Conservation (phyloP, 2,113 vertebrate species). For the Paradoxurus hermaphroditus region DNA sequence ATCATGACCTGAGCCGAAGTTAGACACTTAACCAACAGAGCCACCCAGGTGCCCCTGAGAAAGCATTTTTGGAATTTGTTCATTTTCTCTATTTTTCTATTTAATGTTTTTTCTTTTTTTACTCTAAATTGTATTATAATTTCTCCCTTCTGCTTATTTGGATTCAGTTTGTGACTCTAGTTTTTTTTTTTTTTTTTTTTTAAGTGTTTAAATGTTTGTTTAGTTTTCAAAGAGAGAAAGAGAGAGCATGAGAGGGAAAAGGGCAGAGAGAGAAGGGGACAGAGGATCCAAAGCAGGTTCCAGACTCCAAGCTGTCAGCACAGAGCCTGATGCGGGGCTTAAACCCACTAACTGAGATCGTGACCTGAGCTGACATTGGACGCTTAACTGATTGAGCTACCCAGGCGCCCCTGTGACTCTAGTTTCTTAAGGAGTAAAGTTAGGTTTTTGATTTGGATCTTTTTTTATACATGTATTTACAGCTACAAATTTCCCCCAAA, state of each 20-base stretch:
- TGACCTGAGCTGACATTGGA: too few species aligned
- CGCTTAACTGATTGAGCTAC: too few species aligned
- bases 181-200: not conserved
- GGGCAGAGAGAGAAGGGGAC: too few species aligned
- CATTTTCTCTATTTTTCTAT: not conserved
- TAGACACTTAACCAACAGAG: too few species aligned
- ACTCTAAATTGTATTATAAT: not conserved
- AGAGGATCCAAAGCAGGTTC: too few species aligned
- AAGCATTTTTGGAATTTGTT: not conserved
- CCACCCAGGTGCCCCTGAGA: not conserved
- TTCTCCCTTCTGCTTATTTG: not conserved
- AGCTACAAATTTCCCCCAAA: not conserved
- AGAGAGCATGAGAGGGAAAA: too few species aligned
- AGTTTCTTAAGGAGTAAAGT: not conserved
- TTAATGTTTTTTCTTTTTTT: not conserved
- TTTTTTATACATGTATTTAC: not conserved
- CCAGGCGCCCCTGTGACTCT: not conserved
- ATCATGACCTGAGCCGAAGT: too few species aligned
- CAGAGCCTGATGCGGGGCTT: too few species aligned
- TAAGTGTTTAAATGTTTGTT: too few species aligned
- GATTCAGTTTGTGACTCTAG: not conserved
- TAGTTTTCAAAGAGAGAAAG: too few species aligned
- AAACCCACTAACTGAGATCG: too few species aligned
- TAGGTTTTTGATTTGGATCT: not conserved
- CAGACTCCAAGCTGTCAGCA: too few species aligned